Evolutionary conservation across 2,797 vertebrate species (phyloP).

Genomic region (Hapalemur alaotrensis): DNA sequence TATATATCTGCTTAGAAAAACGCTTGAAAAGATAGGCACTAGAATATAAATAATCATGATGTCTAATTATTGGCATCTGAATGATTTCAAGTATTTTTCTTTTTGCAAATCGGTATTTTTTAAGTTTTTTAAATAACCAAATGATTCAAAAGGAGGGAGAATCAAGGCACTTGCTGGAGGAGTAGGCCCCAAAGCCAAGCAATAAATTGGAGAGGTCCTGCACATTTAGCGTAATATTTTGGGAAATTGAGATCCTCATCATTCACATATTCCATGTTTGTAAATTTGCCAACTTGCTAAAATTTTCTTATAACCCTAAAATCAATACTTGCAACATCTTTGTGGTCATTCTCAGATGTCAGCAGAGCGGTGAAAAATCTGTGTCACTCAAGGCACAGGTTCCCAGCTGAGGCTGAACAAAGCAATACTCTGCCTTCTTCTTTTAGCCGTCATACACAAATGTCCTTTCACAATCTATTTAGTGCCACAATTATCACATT

Average conservation of each 20-base stretch:
- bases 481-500: not conserved
- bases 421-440: not conserved
- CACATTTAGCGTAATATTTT: not conserved
- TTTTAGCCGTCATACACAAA: not conserved
- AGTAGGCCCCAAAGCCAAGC: not conserved
- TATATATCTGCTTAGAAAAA: not conserved
- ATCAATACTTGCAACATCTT: not conserved
- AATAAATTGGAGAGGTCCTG: not conserved
- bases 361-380: not conserved
- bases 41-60: not conserved
- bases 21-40: not conserved
- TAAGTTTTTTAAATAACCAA: not conserved
- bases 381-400: not conserved
- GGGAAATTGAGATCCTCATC: not conserved
- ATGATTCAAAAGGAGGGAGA: not conserved
- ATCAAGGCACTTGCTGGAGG: not conserved
- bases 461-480: not conserved
- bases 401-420: not conserved
- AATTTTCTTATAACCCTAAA: not conserved
- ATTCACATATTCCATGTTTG: not conserved
- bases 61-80: not conserved
- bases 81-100: not conserved
- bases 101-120: not conserved
- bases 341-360: not conserved
- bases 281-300: not conserved